Conservation (phyloP, 2,888 invertebrate species). For the Caradrina clavipalpis region DNA sequence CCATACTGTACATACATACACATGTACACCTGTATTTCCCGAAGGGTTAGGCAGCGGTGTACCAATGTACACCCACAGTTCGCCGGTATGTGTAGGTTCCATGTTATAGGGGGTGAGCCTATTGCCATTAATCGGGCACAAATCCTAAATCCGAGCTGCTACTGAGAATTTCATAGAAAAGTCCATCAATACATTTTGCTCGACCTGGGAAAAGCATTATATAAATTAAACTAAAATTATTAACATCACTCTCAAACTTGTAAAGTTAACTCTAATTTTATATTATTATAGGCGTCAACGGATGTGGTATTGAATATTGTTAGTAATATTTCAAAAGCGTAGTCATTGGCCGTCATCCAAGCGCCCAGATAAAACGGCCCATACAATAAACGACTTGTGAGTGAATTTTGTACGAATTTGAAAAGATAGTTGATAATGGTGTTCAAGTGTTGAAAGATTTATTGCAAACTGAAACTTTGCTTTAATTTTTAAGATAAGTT, state of each 20-base stretch:
- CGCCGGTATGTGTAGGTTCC: no score
- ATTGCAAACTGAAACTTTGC: neutral
- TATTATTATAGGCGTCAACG: slow-evolving; percentile 28
- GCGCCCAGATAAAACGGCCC: slow-evolving; percentile 38
- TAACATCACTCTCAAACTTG: neutral
- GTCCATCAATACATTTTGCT: no score
- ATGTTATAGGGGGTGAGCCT: no score
- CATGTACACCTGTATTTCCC: no score
- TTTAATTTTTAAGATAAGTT: no score
- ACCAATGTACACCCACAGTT: no score
- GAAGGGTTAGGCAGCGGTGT: no score
- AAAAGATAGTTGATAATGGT: slow-evolving; percentile 9
- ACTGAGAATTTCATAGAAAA: no score
- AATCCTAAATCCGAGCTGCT: no score
- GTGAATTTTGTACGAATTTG: slow-evolving; percentile 19
- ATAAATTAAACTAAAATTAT: neutral
- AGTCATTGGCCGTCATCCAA: slow-evolving; percentile 59
- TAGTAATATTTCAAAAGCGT: slow-evolving; percentile 50
- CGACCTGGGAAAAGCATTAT: no score
- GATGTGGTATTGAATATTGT: slow-evolving; percentile 55
- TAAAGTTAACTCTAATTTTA: slow-evolving; percentile 36
- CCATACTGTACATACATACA: no score
- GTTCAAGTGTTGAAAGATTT: neutral
- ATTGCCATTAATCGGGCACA: no score
- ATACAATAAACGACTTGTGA: slow-evolving; percentile 34